Evolutionary conservation across 1,140 invertebrate species (phyloP), one percentile per base, ranked within the genome.

Genomic region (Drosophila nigromelanica): DNA sequence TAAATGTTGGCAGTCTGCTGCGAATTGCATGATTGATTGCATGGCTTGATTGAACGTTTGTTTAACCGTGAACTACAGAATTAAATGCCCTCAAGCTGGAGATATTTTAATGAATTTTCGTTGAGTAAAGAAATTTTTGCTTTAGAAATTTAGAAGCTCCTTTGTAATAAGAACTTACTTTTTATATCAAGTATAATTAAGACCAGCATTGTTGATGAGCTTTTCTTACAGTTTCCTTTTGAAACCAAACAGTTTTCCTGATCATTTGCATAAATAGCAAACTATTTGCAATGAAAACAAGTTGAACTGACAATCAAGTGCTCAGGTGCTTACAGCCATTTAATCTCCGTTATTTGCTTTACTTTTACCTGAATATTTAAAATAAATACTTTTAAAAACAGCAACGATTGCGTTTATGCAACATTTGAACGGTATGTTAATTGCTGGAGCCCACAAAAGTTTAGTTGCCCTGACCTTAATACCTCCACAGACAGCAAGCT

Each of bases 11-110:
- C 56, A 73, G 56, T 76, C 73, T 71, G 74, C 64, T 74, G 52
- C 15, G 56, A 67, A 80, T 80, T 76, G 54, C 42, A 60, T 76
- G 78, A 76, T 80, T 76, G 73, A 80, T 80, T 76, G 61, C 40
- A 42, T 15, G 24, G 42, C 54, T 66, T 48, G 51, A 66, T 56
- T 56, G 62, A 15, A n/a, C 11, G 40, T 58, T 58, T 45, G 27
- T 11, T 58, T 43, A 45, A 45, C 55, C 24, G 27, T 37, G 42
- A 24, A 45, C 56, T 45, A 15, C 56, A 10, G 15, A 18, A 40
- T 24, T 10, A 15, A 58, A 30, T 33, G 40, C 24, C 24, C 21
- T 33, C 27, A n/a, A 11, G 8, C 6, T 21, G 5, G 5, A 37
- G 39, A n/a, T 54, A n/a, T 6, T 15, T 35, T 8, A 37, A n/a